Conservation (phyloP, 1,140 invertebrate species). For the Drosophila teissieri region DNA sequence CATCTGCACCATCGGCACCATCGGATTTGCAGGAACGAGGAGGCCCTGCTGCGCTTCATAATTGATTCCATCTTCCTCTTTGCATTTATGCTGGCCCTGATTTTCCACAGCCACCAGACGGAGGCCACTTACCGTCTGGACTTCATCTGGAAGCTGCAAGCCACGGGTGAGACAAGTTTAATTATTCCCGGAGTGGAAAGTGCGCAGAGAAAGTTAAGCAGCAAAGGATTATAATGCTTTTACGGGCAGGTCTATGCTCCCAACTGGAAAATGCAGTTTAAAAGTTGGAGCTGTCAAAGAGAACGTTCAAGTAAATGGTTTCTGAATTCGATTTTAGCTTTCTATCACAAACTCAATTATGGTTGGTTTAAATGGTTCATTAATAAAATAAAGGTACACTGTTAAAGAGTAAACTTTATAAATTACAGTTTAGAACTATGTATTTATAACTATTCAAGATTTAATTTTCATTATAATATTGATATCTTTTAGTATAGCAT, state of each 20-base stretch:
- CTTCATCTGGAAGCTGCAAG: conserved; percentile 97
- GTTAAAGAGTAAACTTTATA: too few relatives aligned
- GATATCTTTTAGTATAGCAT: too few relatives aligned
- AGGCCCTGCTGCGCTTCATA: conserved; percentile 81
- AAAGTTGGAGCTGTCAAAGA: conserved; percentile 22
- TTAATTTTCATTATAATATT: too few relatives aligned
- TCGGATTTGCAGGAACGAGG: conserved; percentile 62
- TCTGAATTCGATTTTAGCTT: not conserved
- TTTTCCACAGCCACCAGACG: conserved; percentile 94
- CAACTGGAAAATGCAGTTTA: conserved; percentile 17
- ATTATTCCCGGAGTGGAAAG: not conserved
- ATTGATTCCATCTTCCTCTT: conserved; percentile 85
- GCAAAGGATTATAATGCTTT: conserved; percentile 2
- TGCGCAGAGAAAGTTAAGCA: conserved; percentile 4
- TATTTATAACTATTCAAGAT: too few relatives aligned
- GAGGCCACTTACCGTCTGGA: conserved; percentile 94
- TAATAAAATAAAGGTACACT: too few relatives aligned
- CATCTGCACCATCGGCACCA: not conserved
- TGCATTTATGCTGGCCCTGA: conserved; percentile 90
- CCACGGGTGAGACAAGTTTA: conserved; percentile 87
- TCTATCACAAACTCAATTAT: not conserved
- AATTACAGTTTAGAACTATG: too few relatives aligned
- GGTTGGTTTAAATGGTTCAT: too few relatives aligned
- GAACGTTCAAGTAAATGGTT: not conserved
- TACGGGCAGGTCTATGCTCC: not conserved